Evolutionary conservation across 2,888 invertebrate genomes (phyloP).

Genomic region (Byasa hedistus): DNA sequence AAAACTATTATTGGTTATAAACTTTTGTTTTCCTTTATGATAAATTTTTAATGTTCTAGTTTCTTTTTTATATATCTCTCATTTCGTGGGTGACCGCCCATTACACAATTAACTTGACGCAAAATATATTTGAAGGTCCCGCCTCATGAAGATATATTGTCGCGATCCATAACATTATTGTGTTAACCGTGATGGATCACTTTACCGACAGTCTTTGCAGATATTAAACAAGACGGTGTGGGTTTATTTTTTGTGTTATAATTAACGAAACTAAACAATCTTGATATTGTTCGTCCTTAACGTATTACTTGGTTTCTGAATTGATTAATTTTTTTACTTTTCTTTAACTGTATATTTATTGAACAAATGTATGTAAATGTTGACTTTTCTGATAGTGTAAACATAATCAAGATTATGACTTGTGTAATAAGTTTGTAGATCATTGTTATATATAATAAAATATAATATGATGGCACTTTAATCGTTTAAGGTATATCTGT

Average conservation of each 20-base stretch:
- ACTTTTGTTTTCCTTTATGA: background rate
- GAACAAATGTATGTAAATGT: too few species aligned
- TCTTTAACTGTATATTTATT: too few species aligned
- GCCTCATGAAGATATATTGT: slow-evolving; percentile 12
- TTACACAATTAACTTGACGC: background rate
- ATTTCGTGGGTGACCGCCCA: background rate
- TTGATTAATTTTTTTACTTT: too few species aligned
- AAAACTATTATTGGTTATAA: background rate
- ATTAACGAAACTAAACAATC: too few species aligned
- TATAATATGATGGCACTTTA: too few species aligned
- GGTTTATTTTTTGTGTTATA: background rate
- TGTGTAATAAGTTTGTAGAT: too few species aligned
- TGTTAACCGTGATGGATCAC: slow-evolving; percentile 10
- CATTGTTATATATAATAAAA: too few species aligned
- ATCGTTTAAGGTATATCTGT: too few species aligned
- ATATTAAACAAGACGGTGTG: background rate
- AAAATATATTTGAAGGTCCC: background rate
- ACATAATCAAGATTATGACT: too few species aligned
- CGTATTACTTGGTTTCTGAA: too few species aligned
- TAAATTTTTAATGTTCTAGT: background rate
- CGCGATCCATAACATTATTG: slow-evolving; percentile 6
- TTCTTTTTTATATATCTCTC: background rate
- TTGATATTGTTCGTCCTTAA: too few species aligned
- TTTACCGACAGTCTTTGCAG: background rate
- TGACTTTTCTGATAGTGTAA: too few species aligned